Evolutionary conservation across 1,140 invertebrate genomes (phyloP).

Genomic region (Venturia canescens): DNA sequence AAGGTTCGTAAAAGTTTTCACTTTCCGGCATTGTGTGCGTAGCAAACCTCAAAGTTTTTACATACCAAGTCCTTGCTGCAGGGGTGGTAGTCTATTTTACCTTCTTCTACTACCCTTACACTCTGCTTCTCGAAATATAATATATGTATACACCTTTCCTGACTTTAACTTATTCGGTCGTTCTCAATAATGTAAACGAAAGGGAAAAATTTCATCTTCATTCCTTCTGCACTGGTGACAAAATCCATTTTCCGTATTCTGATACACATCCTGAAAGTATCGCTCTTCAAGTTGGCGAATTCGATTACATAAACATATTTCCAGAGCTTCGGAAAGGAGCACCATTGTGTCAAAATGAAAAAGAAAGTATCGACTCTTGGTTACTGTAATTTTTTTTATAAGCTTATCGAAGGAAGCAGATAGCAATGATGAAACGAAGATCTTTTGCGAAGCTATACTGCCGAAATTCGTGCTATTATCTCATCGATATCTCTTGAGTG

Average conservation of each 20-base stretch:
- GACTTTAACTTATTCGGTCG: slow-evolving; percentile 33
- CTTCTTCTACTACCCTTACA: slow-evolving; percentile 27
- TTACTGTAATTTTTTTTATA: too few species aligned
- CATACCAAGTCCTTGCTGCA: slow-evolving; percentile 53
- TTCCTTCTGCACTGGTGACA: slow-evolving; percentile 59
- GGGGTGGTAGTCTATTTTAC: slow-evolving; percentile 43
- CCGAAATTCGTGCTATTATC: too few species aligned
- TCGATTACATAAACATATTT: background rate
- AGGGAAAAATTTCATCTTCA: slow-evolving; percentile 45
- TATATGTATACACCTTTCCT: background rate
- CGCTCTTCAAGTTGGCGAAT: background rate
- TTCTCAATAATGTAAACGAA: slow-evolving; percentile 58
- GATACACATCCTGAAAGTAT: slow-evolving; percentile 14
- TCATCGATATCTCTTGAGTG: too few species aligned
- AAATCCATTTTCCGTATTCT: slow-evolving; percentile 25
- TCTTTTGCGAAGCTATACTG: too few species aligned
- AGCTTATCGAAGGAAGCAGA: too few species aligned
- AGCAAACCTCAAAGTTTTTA: slow-evolving; percentile 54
- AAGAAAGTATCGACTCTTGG: too few species aligned
- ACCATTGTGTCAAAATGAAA: too few species aligned
- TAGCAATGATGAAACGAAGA: too few species aligned
- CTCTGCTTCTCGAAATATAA: slow-evolving; percentile 8
- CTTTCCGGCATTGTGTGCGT: slow-evolving; percentile 29
- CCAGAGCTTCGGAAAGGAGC: too few species aligned
- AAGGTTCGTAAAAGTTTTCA: slow-evolving; percentile 16